A percentile compares a stretch with the other conserved stretches of the same genome.
These are phyloP conservation scores for Drosophila lutescens DNA, from an alignment of 2,888 invertebrate genomes.

Conservation along the genomic window DNA sequence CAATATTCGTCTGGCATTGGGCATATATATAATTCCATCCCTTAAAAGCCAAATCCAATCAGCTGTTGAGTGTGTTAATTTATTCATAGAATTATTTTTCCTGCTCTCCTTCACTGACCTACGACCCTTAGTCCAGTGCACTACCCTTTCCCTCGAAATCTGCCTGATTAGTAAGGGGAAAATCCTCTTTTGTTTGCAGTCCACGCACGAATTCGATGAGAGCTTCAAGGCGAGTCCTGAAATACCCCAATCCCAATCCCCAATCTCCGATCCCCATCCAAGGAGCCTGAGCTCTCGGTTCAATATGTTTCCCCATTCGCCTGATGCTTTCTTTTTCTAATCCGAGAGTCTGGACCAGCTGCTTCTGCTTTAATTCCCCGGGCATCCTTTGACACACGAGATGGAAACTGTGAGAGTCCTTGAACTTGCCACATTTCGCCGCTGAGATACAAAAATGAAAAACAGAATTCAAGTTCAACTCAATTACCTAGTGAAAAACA, in stretches of 20 bases:
- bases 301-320: constrained; percentile 19
- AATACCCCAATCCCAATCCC: neutral
- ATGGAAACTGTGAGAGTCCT: constrained; percentile 31
- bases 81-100: constrained; percentile 63
- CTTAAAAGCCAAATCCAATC: constrained; percentile 64
- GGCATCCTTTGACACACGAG: constrained; percentile 53
- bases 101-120: constrained; percentile 21
- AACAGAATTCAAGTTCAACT: constrained; percentile 23
- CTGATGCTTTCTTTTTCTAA: constrained; percentile 43
- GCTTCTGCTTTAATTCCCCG: constrained; percentile 53
- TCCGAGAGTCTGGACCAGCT: constrained; percentile 43
- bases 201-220: constrained; percentile 44
- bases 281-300: constrained; percentile 10
- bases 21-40: constrained; percentile 21
- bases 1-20: constrained; percentile 49
- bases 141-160: neutral
- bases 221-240: constrained; percentile 20
- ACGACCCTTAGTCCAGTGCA: constrained; percentile 9
- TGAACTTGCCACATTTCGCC: constrained; percentile 37
- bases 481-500: constrained; percentile 11
- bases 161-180: constrained; percentile 31
- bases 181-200: constrained; percentile 48
- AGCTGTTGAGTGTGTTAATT: constrained; percentile 67
- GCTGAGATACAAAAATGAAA: constrained; percentile 16
- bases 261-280: neutral